phyloP scores from a whole-genome alignment of 2,888 invertebrate genomes.

The Erebia palarica region DNA sequence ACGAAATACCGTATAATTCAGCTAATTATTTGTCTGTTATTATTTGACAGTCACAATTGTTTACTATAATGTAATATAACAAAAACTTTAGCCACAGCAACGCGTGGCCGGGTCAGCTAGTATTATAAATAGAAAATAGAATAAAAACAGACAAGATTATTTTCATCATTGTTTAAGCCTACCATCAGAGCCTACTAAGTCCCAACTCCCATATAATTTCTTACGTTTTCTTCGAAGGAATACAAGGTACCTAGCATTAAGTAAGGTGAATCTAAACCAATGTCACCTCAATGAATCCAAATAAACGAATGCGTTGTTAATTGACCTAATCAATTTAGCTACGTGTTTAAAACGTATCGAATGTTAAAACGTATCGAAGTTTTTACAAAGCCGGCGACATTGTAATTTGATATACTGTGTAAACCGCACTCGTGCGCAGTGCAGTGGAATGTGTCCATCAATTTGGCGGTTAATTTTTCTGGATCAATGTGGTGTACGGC shows the following conservation, averaged over 20 bases:
- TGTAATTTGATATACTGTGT: conserved; percentile 50
- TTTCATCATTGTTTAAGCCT: too few relatives aligned
- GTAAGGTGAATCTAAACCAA: conserved; percentile 8
- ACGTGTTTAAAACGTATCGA: conserved; percentile 63
- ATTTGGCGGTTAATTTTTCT: conserved; percentile 56
- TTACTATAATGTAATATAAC: too few relatives aligned
- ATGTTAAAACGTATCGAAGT: conserved; percentile 59
- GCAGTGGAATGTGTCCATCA: conserved; percentile 65
- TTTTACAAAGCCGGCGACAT: conserved; percentile 61
- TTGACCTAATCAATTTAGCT: conserved; percentile 58
- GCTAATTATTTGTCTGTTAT: too few relatives aligned
- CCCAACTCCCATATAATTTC: conserved; percentile 4
- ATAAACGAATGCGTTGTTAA: conserved; percentile 64
- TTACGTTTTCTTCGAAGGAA: not conserved
- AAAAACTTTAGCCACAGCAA: too few relatives aligned
- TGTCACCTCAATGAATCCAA: conserved; percentile 70
- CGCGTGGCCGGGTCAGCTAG: too few relatives aligned
- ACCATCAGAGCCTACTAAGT: conserved; percentile 15
- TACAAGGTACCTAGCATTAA: not conserved
- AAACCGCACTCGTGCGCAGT: conserved; percentile 53
- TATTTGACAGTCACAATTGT: too few relatives aligned
- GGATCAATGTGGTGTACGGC: conserved; percentile 62
- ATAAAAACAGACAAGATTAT: not conserved
- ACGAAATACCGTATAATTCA: too few relatives aligned
- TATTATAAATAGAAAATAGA: not conserved